Evolutionary conservation across 92 coral and sea anemone genomes (phyloP), one percentile per base, ranked within the genome.

Genomic region (Scolanthus callimorphus): DNA sequence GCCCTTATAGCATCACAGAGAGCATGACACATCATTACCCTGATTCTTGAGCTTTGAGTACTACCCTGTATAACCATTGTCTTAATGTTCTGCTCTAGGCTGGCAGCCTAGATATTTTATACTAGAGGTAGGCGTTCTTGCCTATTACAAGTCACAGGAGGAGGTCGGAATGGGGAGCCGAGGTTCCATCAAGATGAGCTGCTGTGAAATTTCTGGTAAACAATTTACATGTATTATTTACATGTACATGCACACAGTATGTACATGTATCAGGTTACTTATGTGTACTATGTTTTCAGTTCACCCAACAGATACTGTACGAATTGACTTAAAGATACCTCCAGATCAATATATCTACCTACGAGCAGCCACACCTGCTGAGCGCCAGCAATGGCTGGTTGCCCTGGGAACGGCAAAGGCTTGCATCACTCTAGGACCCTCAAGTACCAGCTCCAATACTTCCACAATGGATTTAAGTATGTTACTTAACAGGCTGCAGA

Each of bases 341-440:
- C 99, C 99, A 27, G 99, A 94, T 59, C 99, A 94, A 39, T 83
- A 88, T 47, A 94, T 94, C 37, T 94, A 94, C 78, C 61, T 94
- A 21, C 73, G 96, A 27, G 99, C 99, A 20, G 91, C 95, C 13
- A 94, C 97, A 50, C 85, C 99, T n/a, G 86, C 94, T 20, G 99
- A 94, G 67, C 51, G 99, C 47, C 99, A 94, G 65, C 96, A 94
- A 51, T 94, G 99, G 99, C 68, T 94, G 22, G 99, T 94, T 63
- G 99, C 99, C 59, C 52, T 94, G 66, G 99, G 99, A 31, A 89
- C 99, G 27, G 86, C 99, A n/a, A 94, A 94, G 70, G 99, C 99
- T 8, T 94, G 99, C 29, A 78, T 94, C 31, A 82, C 99, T 12
- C 82, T 80, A 20, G 68, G 69, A 43, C 76, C 84, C 30, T 66